Conservation (phyloP, 2,888 invertebrate genomes). For the Nomada goodeniana region DNA sequence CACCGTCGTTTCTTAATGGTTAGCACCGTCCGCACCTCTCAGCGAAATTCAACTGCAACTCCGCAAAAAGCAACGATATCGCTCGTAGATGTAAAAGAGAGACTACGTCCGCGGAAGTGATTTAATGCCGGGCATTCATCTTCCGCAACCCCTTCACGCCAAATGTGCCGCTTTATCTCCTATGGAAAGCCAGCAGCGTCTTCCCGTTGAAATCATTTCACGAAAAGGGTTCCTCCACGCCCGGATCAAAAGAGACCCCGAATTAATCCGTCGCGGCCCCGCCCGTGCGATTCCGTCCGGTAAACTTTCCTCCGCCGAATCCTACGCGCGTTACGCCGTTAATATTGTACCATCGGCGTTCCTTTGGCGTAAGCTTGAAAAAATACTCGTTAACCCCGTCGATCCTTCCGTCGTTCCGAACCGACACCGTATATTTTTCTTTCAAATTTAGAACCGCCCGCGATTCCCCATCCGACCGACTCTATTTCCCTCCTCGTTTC, state of each 20-base stretch:
- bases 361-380: background rate
- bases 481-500: background rate
- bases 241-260: too few species aligned
- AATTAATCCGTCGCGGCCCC: background rate
- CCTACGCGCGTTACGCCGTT: background rate
- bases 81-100: too few species aligned
- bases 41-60: too few species aligned
- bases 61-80: too few species aligned
- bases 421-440: background rate
- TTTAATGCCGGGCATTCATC: too few species aligned
- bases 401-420: background rate
- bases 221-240: background rate
- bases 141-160: too few species aligned
- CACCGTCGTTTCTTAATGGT: too few species aligned
- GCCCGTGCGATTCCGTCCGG: background rate
- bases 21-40: too few species aligned
- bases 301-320: background rate
- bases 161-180: too few species aligned
- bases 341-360: slow-evolving; percentile 8
- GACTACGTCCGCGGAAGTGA: too few species aligned
- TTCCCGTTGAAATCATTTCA: background rate
- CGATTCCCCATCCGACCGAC: background rate
- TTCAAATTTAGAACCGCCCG: background rate
- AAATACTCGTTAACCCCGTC: background rate
- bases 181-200: too few species aligned